Conservation (phyloP, 2,888 invertebrate species). For the Ametastegia equiseti region DNA sequence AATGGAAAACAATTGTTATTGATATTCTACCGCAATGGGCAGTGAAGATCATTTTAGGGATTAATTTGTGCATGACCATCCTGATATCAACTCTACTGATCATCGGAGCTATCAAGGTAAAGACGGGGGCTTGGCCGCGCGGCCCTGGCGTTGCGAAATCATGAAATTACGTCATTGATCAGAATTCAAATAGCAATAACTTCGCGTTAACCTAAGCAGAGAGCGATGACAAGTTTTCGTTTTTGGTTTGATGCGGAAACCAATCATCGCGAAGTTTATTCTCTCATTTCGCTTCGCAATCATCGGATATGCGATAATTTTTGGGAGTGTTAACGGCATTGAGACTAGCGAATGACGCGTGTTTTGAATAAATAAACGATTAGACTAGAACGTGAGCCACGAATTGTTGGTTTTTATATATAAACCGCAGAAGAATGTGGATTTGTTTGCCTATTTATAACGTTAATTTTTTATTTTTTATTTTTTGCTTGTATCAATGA, state of each 20-base stretch:
- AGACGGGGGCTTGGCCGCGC: constrained; percentile 4
- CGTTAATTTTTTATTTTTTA: background rate
- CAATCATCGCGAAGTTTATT: background rate
- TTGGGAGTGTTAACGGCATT: background rate
- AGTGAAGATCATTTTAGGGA: constrained; percentile 87
- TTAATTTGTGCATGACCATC: constrained; percentile 90
- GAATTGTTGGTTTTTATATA: background rate
- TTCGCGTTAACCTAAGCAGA: background rate
- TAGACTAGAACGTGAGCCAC: background rate
- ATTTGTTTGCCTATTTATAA: background rate
- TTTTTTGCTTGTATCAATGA: background rate
- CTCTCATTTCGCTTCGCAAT: background rate
- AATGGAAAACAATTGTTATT: constrained; percentile 88
- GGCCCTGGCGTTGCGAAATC: constrained; percentile 13
- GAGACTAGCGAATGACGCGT: background rate
- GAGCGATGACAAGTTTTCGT: background rate
- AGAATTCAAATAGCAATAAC: constrained; percentile 6
- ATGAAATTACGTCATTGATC: constrained; percentile 26
- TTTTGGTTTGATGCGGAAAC: background rate
- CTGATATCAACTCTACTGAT: constrained; percentile 88
- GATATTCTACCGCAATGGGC: constrained; percentile 83
- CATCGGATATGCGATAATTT: too few relatives aligned
- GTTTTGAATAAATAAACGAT: too few relatives aligned
- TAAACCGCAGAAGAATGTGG: background rate
- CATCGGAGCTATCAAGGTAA: constrained; percentile 86